Base-by-base conservation (phyloP, 1,140 invertebrate species). In the Drosophila pandora region DNA sequence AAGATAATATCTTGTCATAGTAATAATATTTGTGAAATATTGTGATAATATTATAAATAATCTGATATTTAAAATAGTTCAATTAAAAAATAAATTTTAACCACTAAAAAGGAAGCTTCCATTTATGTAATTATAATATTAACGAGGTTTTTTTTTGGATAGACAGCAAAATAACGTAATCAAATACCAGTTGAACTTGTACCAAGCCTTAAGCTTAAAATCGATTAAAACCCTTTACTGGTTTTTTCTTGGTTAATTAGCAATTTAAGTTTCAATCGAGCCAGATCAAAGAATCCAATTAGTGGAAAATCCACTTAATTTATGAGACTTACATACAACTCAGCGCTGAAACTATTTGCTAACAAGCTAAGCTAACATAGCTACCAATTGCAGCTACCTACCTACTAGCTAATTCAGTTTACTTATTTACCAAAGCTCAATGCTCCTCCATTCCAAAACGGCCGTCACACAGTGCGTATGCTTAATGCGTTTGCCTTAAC, bases 401-500 rank as follows among this genome's bases (percentile, higher is more conserved):
- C 25, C 74, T 59, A 64, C 57, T 65, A 76, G 77, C 69, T 73
- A 69, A 61, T 70, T 75, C 62, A 77, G 58, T 67, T 79, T 74
- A 73, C 62, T 69, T 72, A 55, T 59, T 58, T 62, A 47, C 60
- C 60, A 54, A 59, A 50, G 57, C 47, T 37, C 53, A 65, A 48
- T 62, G 22, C 54, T 49, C 55, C 60, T 53, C 57, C 75, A 30
- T 62, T 68, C 47, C 41, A 71, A 71, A 70, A 61, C 64, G 73
- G 58, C 72, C 72, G 76, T 69, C 80, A 79, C 59, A 63, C 63
- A 28, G 73, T 85, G 81, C 77, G 81, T 85, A 81, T 87, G 77
- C 53, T 76, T 76, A 87, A 81, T 87, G 62, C 72, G 55, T 75
- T 58, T 55, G 49, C 53, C 54, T 73, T 62, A 72, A 73, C 68